phyloP scores from a whole-genome alignment of 2,113 vertebrate species.

The Pholis gunnellus region DNA sequence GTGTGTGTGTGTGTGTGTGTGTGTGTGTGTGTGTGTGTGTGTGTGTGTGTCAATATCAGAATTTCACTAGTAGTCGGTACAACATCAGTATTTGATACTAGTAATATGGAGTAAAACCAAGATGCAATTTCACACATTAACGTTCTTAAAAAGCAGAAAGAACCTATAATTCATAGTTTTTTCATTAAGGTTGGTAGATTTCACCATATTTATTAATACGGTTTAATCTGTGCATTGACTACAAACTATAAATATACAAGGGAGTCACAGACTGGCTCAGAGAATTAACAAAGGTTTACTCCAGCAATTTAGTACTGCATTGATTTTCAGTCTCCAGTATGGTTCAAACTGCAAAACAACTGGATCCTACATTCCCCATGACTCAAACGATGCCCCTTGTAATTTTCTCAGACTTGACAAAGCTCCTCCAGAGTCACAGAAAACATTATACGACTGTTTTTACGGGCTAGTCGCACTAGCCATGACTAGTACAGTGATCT shows the following conservation, averaged over 20 bases:
- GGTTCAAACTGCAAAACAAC: not conserved
- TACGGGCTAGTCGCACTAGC: too few species aligned
- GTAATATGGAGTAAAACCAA: not conserved
- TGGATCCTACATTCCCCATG: not conserved
- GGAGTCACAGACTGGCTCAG: conserved; percentile 1
- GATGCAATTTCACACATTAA: not conserved
- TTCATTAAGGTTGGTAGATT: not conserved
- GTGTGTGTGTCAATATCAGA: not conserved
- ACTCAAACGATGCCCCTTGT: not conserved
- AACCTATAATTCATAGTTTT: not conserved
- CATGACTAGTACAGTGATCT: too few species aligned
- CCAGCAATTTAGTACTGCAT: not conserved
- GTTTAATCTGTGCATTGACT: not conserved
- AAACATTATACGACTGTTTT: too few species aligned
- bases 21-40: not conserved
- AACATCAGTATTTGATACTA: not conserved
- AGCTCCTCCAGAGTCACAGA: not conserved
- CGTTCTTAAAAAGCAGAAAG: not conserved
- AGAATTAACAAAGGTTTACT: not conserved
- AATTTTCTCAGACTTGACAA: not conserved
- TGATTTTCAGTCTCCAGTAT: not conserved
- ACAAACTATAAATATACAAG: not conserved
- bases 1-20: conserved; percentile 4
- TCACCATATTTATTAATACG: not conserved
- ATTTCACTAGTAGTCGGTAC: not conserved